Percentiles rank a stretch among this genome's conserved stretches.
Conservation (phyloP, 2,888 invertebrate genomes). For the Drosophila parthenogenetica region DNA sequence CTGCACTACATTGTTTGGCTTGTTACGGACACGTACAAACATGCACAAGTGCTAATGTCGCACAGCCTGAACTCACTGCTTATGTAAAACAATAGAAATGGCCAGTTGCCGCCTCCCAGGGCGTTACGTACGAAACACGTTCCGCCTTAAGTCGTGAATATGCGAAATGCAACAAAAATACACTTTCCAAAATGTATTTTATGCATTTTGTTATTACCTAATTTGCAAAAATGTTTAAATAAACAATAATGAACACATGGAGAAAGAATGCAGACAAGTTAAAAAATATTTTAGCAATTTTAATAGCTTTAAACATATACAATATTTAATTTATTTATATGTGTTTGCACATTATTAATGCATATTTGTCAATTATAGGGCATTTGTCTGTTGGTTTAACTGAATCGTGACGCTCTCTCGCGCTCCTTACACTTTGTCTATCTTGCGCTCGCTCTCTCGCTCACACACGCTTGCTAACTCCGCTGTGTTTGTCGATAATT, state of each 20-base stretch:
- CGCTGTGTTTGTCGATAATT: conserved; percentile 28
- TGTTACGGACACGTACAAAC: conserved; percentile 40
- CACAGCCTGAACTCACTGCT: conserved; percentile 12
- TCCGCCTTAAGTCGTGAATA: neutral
- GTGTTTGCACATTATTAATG: conserved; percentile 1
- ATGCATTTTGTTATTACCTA: neutral
- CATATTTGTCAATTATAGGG: conserved; percentile 32
- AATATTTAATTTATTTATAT: neutral
- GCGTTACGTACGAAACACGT: conserved; percentile 10
- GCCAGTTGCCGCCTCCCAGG: neutral
- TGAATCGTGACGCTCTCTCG: conserved; percentile 15
- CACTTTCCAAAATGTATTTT: neutral
- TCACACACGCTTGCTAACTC: conserved; percentile 21
- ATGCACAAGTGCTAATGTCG: conserved; percentile 29
- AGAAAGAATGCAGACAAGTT: neutral
- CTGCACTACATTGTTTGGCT: conserved; percentile 7
- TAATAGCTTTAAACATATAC: too few relatives aligned
- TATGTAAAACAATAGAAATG: conserved; percentile 8
- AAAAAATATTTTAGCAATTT: neutral
- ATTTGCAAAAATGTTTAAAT: neutral
- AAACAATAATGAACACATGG: neutral
- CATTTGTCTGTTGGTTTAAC: conserved; percentile 34
- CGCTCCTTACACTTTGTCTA: conserved; percentile 11
- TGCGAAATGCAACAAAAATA: neutral
- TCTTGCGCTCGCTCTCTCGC: conserved; percentile 3